A percentile compares a stretch with the other conserved stretches of the same genome.
Evolutionary conservation across 2,797 vertebrate species (phyloP).

Genomic region (Psittacula echo): DNA sequence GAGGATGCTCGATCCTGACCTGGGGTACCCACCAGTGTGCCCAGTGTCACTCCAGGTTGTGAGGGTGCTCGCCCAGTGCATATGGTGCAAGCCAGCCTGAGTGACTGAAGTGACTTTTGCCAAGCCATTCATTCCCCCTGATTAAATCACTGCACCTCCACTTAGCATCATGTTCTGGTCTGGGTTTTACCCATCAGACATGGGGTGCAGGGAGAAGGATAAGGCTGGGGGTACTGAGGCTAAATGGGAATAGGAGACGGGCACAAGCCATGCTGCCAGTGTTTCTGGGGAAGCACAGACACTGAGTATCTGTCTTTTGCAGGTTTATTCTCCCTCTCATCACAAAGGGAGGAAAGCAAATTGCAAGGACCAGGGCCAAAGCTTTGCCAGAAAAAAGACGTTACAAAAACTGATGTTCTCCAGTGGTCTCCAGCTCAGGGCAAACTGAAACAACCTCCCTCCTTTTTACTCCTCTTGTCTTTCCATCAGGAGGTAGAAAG

Average conservation of each 20-base stretch:
- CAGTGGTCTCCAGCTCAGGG: background rate
- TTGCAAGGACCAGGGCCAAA: background rate
- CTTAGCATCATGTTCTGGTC: accelerated
- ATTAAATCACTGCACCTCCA: accelerated
- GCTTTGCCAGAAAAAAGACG: background rate
- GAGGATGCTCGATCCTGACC: accelerated
- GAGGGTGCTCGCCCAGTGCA: accelerated
- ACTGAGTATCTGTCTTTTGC: background rate
- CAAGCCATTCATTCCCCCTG: background rate
- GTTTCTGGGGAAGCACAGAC: background rate
- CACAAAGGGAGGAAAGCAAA: background rate
- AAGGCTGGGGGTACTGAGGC: background rate
- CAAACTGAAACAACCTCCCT: background rate
- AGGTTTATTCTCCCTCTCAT: background rate
- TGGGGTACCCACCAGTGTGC: too few species aligned
- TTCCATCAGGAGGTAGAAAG: background rate
- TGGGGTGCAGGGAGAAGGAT: background rate
- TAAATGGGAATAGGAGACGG: background rate
- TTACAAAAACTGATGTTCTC: background rate
- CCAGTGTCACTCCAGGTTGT: background rate
- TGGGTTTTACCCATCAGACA: background rate
- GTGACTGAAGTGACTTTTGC: background rate
- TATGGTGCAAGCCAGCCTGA: background rate
- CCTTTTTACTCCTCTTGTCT: background rate
- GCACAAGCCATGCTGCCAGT: background rate